Conservation (phyloP, 2,113 vertebrate species). For the Suncus etruscus region DNA sequence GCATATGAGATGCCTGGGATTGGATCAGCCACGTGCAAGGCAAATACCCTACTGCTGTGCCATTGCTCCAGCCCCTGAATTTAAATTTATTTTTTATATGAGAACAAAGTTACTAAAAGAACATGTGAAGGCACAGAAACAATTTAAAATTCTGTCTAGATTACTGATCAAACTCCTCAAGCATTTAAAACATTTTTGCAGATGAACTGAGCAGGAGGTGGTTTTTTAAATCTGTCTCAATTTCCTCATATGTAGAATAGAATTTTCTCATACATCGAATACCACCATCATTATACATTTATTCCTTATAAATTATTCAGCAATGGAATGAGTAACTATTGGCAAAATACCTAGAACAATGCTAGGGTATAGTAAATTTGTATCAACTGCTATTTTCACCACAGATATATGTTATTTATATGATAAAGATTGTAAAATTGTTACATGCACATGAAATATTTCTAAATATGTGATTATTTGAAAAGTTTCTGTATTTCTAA, state of each 20-base stretch:
- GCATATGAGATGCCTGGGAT: too few relatives aligned
- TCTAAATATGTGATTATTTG: background rate
- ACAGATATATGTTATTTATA: background rate
- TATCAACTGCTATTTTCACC: background rate
- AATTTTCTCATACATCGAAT: too few relatives aligned
- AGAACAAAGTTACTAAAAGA: background rate
- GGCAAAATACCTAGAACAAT: background rate
- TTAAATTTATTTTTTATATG: slow-evolving; percentile 8
- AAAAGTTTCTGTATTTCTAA: background rate
- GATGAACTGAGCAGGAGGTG: background rate
- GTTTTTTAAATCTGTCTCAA: background rate
- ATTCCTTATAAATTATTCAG: background rate
- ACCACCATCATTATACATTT: too few relatives aligned
- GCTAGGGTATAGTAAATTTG: background rate
- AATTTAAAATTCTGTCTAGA: background rate
- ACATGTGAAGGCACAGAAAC: background rate
- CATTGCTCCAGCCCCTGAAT: background rate
- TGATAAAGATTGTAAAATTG: background rate
- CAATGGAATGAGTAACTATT: background rate
- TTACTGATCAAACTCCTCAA: background rate
- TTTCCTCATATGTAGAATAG: background rate
- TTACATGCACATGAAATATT: background rate
- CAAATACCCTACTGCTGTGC: too few relatives aligned
- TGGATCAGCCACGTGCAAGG: too few relatives aligned
- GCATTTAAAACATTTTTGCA: background rate